Conservation (phyloP, 2,888 invertebrate species). For the Oscheius sp. region DNA sequence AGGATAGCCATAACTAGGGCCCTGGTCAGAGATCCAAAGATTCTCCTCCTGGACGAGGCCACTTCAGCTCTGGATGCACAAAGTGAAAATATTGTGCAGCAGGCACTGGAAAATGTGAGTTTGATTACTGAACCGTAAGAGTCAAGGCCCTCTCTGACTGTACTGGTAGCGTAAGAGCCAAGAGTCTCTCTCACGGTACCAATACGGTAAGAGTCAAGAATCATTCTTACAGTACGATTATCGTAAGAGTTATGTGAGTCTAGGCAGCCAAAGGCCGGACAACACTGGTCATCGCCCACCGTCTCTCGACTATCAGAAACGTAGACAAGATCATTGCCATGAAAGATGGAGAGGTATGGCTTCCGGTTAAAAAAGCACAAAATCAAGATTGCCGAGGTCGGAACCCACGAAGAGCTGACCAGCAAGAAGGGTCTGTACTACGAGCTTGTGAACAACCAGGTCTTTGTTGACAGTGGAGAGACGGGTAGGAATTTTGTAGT, state of each 20-base stretch:
- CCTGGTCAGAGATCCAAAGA: slow-evolving; percentile 38
- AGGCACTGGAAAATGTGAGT: slow-evolving; percentile 58
- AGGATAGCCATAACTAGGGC: slow-evolving; percentile 58
- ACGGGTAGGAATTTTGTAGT: neutral
- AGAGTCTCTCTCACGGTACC: too few species aligned
- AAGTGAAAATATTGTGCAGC: slow-evolving; percentile 83
- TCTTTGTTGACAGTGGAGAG: slow-evolving; percentile 7
- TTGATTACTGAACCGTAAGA: too few species aligned
- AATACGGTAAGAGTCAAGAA: too few species aligned
- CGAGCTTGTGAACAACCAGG: slow-evolving; percentile 19
- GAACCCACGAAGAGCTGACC: slow-evolving; percentile 12
- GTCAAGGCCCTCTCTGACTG: neutral
- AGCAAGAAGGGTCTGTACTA: slow-evolving; percentile 21
- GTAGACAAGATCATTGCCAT: slow-evolving; percentile 76
- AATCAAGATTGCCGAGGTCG: slow-evolving; percentile 44
- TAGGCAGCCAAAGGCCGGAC: slow-evolving; percentile 73
- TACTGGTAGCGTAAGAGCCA: too few species aligned
- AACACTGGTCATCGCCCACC: slow-evolving; percentile 76
- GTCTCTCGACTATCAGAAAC: slow-evolving; percentile 76
- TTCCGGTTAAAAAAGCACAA: slow-evolving; percentile 75
- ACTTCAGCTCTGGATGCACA: slow-evolving; percentile 82
- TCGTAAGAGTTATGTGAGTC: neutral
- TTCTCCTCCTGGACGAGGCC: slow-evolving; percentile 78
- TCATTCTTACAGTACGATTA: too few species aligned
- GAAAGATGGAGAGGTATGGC: slow-evolving; percentile 72